phyloP scores from a whole-genome alignment of 1,140 invertebrate species.

The Cotesia chilonis region DNA sequence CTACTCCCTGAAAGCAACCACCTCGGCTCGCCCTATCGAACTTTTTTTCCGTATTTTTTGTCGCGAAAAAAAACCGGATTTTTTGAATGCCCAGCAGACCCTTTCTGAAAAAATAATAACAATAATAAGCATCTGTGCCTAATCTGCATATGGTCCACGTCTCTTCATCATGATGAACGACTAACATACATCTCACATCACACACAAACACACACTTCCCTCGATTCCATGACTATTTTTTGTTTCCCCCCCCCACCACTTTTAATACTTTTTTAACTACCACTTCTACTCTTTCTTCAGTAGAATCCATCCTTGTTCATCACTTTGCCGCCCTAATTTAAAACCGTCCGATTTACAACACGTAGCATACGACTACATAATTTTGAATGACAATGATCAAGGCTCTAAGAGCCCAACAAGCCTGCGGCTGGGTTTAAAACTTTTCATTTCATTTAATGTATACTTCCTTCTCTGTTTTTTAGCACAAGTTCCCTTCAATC shows the following conservation, averaged over 20 bases:
- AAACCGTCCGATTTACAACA: constrained; percentile 33
- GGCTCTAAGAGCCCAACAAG: constrained; percentile 15
- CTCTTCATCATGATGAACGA: constrained; percentile 56
- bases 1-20: constrained; percentile 39
- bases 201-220: constrained; percentile 4
- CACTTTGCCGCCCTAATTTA: constrained; percentile 34
- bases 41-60: constrained; percentile 35
- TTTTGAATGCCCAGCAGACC: constrained; percentile 46
- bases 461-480: neutral
- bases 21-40: neutral
- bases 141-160: constrained; percentile 64
- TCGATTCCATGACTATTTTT: constrained; percentile 28
- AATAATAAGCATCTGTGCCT: constrained; percentile 58
- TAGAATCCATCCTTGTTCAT: neutral
- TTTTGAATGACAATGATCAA: constrained; percentile 38
- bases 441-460: constrained; percentile 1
- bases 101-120: constrained; percentile 25
- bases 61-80: constrained; percentile 54
- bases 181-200: constrained; percentile 10
- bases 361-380: neutral
- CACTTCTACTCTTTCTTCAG: neutral
- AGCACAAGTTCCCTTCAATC: too few relatives aligned
- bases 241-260: constrained; percentile 30
- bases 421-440: constrained; percentile 24
- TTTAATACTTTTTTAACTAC: neutral